Conservation (phyloP, 2,888 invertebrate genomes). For the Sinelater perroti region DNA sequence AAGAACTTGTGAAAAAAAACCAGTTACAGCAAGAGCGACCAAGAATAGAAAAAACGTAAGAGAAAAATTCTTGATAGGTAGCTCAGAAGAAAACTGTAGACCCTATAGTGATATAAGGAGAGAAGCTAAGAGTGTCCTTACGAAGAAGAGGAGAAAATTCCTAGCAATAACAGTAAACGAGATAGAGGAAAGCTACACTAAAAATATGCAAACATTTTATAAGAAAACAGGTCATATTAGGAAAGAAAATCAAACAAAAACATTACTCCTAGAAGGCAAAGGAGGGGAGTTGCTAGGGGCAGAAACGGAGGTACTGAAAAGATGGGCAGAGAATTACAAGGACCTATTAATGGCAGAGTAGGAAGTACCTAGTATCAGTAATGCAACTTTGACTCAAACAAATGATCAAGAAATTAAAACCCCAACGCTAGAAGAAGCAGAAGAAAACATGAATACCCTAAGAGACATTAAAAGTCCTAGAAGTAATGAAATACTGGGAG, state of each 20-base stretch:
- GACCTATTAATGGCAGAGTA: background rate
- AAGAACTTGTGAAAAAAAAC: background rate
- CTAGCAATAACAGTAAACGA: conserved; percentile 4
- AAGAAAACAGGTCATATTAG: background rate
- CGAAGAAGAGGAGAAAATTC: background rate
- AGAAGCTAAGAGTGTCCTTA: background rate
- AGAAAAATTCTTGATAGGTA: background rate
- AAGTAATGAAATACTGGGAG: no score
- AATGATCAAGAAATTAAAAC: no score
- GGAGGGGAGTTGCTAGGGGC: background rate
- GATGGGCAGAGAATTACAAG: background rate
- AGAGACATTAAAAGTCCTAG: no score
- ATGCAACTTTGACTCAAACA: no score
- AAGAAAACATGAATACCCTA: no score
- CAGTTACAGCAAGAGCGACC: background rate
- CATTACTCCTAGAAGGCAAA: background rate
- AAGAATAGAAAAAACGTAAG: no score
- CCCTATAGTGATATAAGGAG: background rate
- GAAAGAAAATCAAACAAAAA: background rate
- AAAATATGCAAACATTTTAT: background rate
- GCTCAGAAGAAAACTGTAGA: background rate
- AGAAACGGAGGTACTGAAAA: background rate
- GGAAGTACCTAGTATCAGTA: background rate
- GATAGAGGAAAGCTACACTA: background rate
- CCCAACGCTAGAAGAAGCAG: no score